Evolutionary conservation across 2,797 vertebrate species (phyloP).

Genomic region (Pitangus sulphuratus): DNA sequence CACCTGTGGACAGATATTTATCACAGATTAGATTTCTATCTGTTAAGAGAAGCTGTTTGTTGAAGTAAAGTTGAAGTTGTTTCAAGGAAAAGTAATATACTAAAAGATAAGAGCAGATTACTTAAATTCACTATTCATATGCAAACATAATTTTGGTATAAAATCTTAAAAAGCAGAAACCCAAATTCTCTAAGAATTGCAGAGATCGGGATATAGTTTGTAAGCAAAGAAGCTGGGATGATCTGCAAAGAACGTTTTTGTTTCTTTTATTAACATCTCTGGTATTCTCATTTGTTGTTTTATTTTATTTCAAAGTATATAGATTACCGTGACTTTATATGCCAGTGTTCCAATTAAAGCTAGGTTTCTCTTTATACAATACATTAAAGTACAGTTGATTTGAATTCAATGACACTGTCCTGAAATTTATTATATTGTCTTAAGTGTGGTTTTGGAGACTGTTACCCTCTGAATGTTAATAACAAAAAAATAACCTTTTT

Average conservation of each 20-base stretch:
- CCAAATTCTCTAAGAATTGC: neutral
- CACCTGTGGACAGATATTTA: neutral
- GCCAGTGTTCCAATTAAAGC: neutral
- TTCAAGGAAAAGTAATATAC: neutral
- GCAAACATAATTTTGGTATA: neutral
- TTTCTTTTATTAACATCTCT: neutral
- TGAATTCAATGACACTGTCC: neutral
- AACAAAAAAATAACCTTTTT: neutral
- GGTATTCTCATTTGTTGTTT: neutral
- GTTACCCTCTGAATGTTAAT: neutral
- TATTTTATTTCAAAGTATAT: neutral
- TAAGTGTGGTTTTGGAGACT: neutral
- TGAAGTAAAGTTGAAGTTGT: neutral
- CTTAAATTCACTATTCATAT: neutral
- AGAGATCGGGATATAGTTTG: neutral
- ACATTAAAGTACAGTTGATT: neutral
- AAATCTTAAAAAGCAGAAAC: neutral
- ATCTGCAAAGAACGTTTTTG: neutral
- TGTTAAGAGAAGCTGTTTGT: neutral
- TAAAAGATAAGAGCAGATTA: neutral
- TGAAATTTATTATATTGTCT: neutral
- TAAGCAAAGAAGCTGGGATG: neutral
- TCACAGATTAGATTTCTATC: neutral
- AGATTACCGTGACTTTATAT: neutral
- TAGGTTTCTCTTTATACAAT: neutral